Evolutionary conservation across 2,888 invertebrate species (phyloP).

Genomic region (Cremastinae sp.): DNA sequence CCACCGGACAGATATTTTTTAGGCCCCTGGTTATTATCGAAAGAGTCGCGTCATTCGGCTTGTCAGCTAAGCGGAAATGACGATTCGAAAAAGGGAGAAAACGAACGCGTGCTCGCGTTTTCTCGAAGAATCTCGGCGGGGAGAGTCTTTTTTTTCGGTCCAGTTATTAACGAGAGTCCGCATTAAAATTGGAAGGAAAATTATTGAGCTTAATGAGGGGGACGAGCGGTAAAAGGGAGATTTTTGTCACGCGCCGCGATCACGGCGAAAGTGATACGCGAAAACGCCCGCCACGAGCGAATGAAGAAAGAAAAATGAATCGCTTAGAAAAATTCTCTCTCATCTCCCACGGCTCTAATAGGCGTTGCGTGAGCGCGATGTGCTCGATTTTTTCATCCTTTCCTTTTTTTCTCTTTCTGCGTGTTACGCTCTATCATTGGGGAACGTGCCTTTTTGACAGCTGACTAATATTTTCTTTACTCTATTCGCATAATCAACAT

Average conservation of each 20-base stretch:
- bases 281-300: slow-evolving; percentile 25
- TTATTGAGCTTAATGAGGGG: slow-evolving; percentile 18
- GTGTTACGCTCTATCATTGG: slow-evolving; percentile 28
- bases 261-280: slow-evolving; percentile 76
- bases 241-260: slow-evolving; percentile 72
- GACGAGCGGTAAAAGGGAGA: slow-evolving; percentile 69
- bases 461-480: slow-evolving; percentile 54
- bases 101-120: slow-evolving; percentile 3
- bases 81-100: neutral
- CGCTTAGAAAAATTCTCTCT: slow-evolving; percentile 39
- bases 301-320: slow-evolving; percentile 31
- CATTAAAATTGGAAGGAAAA: slow-evolving; percentile 13
- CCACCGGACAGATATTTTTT: neutral
- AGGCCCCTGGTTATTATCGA: slow-evolving; percentile 3
- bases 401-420: slow-evolving; percentile 27
- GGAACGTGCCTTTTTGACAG: slow-evolving; percentile 45
- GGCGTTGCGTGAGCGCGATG: slow-evolving; percentile 53
- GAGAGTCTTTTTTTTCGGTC: slow-evolving; percentile 44
- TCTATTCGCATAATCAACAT: no score
- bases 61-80: neutral
- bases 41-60: slow-evolving; percentile 40
- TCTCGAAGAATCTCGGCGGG: neutral
- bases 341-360: slow-evolving; percentile 38
- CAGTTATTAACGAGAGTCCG: slow-evolving; percentile 55
- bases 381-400: slow-evolving; percentile 47